These are phyloP conservation scores for Halcyon malimbica DNA, from an alignment of 2,113 vertebrate genomes.

Conservation along the genomic window DNA sequence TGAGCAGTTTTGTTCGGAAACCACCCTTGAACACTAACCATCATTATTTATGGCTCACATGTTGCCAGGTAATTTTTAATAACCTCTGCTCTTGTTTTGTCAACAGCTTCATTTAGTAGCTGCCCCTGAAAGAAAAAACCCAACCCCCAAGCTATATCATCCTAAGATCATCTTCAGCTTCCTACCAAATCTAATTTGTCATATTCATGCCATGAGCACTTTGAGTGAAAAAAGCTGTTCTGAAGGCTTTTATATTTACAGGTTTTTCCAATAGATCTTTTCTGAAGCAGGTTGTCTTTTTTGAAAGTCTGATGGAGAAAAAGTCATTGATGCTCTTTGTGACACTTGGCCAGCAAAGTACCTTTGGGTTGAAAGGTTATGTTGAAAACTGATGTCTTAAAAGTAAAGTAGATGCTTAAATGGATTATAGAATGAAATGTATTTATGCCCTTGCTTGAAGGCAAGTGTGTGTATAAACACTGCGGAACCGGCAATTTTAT, in stretches of 20 bases:
- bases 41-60: not conserved
- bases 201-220: not conserved
- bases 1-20: not conserved
- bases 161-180: not conserved
- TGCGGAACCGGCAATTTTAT: not conserved
- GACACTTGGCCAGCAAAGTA: not conserved
- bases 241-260: not conserved
- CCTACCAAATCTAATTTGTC: not conserved
- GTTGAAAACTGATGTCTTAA: not conserved
- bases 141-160: not conserved
- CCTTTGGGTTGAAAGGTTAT: not conserved
- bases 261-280: not conserved
- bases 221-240: not conserved
- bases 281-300: not conserved
- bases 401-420: not conserved
- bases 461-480: not conserved
- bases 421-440: not conserved
- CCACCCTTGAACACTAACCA: not conserved
- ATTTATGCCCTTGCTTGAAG: not conserved
- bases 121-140: not conserved
- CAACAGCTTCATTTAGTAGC: slow-evolving; percentile 36
- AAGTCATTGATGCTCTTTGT: not conserved
- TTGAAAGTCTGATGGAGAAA: not conserved
- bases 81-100: slow-evolving; percentile 10
- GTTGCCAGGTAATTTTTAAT: slow-evolving; percentile 24